These are phyloP conservation scores for Bovichtus variegatus DNA, from an alignment of 2,797 vertebrate species.

Conservation along the genomic window DNA sequence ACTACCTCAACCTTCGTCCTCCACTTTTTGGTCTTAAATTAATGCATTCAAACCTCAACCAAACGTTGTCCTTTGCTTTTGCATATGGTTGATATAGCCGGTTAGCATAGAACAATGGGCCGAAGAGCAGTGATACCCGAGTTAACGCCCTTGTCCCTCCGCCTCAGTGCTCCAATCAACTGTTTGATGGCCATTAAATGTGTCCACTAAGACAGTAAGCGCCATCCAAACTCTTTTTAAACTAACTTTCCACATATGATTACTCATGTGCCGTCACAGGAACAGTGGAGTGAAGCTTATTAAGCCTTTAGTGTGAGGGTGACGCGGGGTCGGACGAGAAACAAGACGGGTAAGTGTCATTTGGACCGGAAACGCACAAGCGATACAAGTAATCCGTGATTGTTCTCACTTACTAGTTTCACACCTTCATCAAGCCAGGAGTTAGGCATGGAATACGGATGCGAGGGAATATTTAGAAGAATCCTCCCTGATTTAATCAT, in stretches of 20 bases:
- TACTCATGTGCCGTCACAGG: slow-evolving; percentile 52
- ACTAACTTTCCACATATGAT: slow-evolving; percentile 63
- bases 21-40: not conserved
- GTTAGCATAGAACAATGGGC: slow-evolving; percentile 24
- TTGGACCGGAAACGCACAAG: slow-evolving; percentile 3
- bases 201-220: slow-evolving; percentile 51
- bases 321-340: slow-evolving; percentile 32
- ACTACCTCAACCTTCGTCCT: not conserved
- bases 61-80: not conserved
- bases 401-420: not conserved
- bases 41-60: not conserved
- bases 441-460: not conserved
- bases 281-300: slow-evolving; percentile 44
- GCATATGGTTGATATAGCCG: not conserved
- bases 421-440: not conserved
- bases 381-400: not conserved
- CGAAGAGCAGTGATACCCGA: slow-evolving; percentile 17
- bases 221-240: slow-evolving; percentile 58
- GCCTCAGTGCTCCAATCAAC: slow-evolving; percentile 49
- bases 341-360: not conserved
- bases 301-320: slow-evolving; percentile 34
- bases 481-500: slow-evolving; percentile 14
- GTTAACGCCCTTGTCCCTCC: slow-evolving; percentile 39
- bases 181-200: slow-evolving; percentile 57
- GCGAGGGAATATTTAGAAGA: not conserved